Conservation (phyloP, 92 coral and sea anemone genomes). For the Parazoanthus swiftii region DNA sequence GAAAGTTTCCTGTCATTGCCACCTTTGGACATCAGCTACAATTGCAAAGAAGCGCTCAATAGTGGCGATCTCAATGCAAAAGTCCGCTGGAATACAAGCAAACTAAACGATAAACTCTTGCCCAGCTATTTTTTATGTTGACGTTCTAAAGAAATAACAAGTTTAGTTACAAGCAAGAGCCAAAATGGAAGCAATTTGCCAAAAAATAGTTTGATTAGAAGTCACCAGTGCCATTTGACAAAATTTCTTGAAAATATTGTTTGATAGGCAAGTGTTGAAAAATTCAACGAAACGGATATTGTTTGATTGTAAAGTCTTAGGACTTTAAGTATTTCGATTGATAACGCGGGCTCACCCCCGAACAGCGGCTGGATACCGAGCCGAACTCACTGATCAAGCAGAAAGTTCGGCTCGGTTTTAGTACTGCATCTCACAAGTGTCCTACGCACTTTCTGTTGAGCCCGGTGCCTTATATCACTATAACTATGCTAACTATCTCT, state of each 20-base stretch:
- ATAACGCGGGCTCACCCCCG: no score
- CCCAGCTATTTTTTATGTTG: neutral
- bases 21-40: neutral
- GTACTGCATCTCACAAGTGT: no score
- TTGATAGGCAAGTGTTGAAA: slow-evolving; percentile 5
- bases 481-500: no score
- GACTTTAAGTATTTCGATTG: neutral
- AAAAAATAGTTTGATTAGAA: neutral
- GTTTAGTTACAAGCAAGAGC: neutral
- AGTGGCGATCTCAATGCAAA: neutral
- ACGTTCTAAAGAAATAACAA: neutral
- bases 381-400: no score
- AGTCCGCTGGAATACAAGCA: neutral
- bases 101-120: neutral
- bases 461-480: no score
- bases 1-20: slow-evolving; percentile 1
- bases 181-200: neutral
- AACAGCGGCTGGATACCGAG: no score
- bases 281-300: neutral
- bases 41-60: neutral
- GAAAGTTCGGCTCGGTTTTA: no score
- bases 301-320: slow-evolving; percentile 9
- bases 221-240: slow-evolving; percentile 6
- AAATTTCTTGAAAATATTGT: neutral
- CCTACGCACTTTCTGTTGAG: no score